Evolutionary conservation across 2,888 invertebrate species (phyloP).

Genomic region (Pristionchus fissidentatus): DNA sequence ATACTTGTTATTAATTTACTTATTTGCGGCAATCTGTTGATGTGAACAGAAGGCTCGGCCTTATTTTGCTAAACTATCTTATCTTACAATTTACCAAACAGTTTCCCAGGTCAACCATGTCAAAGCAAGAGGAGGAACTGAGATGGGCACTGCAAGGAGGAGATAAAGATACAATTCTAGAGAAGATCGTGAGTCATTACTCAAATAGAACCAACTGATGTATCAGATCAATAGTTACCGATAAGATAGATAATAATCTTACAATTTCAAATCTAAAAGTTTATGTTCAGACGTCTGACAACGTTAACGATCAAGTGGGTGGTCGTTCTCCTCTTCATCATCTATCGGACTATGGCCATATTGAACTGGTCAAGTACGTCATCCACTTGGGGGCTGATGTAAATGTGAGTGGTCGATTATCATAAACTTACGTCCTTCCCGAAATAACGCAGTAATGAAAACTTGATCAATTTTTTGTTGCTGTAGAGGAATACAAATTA

Average conservation of each 20-base stretch:
- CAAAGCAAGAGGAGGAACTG: constrained; percentile 40
- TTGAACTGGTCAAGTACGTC: constrained; percentile 88
- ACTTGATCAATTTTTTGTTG: too few relatives aligned
- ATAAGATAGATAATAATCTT: background rate
- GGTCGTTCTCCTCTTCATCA: constrained; percentile 90
- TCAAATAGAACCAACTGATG: background rate
- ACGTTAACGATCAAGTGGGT: constrained; percentile 86
- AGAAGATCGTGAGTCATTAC: constrained; percentile 49
- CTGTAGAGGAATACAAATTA: too few relatives aligned
- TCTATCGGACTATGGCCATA: constrained; percentile 96
- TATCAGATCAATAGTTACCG: background rate
- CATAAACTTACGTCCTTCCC: too few relatives aligned
- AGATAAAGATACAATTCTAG: constrained; percentile 56
- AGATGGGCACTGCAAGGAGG: constrained; percentile 62
- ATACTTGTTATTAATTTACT: background rate
- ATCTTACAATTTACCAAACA: background rate
- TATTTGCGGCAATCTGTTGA: background rate
- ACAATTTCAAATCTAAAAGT: background rate
- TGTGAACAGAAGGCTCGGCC: background rate
- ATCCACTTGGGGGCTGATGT: constrained; percentile 91
- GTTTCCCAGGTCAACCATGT: background rate
- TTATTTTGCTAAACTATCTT: background rate
- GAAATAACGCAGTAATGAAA: too few relatives aligned
- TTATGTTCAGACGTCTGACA: constrained; percentile 52
- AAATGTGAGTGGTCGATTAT: constrained; percentile 84